phyloP scores from a whole-genome alignment of 2,888 invertebrate species.

The Trachelus tabidus region DNA sequence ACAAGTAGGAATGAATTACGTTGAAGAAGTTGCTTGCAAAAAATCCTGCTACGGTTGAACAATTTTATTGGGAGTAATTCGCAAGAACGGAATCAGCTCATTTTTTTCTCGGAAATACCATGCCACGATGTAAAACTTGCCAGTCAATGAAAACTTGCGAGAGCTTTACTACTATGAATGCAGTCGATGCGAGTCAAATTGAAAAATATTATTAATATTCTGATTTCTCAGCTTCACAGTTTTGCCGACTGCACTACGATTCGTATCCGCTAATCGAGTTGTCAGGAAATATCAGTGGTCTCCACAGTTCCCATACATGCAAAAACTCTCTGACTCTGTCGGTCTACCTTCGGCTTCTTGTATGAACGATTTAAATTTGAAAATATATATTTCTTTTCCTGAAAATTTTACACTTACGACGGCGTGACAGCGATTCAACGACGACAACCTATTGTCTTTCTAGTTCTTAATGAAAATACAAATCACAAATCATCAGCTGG shows the following conservation, averaged over 20 bases:
- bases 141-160: not conserved
- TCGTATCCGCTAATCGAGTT: not conserved
- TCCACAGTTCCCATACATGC: no score
- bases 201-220: not conserved
- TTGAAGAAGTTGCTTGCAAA: not conserved
- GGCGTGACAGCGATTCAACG: not conserved
- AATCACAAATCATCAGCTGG: constrained; percentile 59
- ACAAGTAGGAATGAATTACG: not conserved
- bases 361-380: not conserved
- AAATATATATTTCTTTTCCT: not conserved
- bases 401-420: not conserved
- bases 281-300: no score
- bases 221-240: not conserved
- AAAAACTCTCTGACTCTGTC: not conserved
- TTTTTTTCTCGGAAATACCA: not conserved
- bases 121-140: not conserved
- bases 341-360: not conserved
- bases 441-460: not conserved
- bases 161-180: not conserved
- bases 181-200: not conserved
- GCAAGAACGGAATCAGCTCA: not conserved
- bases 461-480: constrained; percentile 21
- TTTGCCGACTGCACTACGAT: not conserved
- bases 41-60: no score
- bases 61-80: not conserved